A percentile compares a stretch with the other conserved stretches of the same genome.
Conservation (phyloP, 2,113 vertebrate genomes). For the Spea multiplicata region DNA sequence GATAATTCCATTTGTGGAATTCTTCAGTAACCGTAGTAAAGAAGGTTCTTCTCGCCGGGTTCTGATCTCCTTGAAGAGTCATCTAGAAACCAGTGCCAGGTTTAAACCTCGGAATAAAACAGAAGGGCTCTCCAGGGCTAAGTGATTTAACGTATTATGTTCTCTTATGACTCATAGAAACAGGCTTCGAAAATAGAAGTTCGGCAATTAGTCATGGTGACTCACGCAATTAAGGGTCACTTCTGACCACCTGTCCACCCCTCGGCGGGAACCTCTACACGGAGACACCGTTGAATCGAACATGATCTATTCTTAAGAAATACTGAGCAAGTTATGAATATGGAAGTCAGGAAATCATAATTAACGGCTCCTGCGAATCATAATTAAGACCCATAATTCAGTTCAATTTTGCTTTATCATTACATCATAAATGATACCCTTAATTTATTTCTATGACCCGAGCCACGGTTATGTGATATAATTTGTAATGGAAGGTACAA, state of each 20-base stretch:
- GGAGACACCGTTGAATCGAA: not conserved
- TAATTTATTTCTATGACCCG: slow-evolving; percentile 42
- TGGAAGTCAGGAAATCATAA: slow-evolving; percentile 32
- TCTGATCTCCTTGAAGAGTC: not conserved
- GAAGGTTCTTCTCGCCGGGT: too few species aligned
- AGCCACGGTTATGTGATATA: slow-evolving; percentile 34
- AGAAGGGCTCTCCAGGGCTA: not conserved
- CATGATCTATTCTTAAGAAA: slow-evolving; percentile 18
- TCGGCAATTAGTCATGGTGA: not conserved
- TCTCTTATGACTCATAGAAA: not conserved
- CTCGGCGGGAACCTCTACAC: not conserved
- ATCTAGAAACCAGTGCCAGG: not conserved
- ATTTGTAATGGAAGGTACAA: slow-evolving; percentile 40
- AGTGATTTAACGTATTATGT: not conserved
- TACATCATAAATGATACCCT: slow-evolving; percentile 47
- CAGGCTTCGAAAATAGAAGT: not conserved
- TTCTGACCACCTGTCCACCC: not conserved
- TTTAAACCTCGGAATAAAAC: not conserved
- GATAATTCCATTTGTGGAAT: too few species aligned
- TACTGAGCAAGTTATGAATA: not conserved
- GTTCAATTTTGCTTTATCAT: slow-evolving; percentile 42
- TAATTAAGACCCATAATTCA: slow-evolving; percentile 42
- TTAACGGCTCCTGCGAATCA: slow-evolving; percentile 27
- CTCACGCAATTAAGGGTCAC: not conserved
- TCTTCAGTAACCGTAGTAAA: too few species aligned